Conservation (phyloP, 1,140 invertebrate species). For the Myzus persicae region DNA sequence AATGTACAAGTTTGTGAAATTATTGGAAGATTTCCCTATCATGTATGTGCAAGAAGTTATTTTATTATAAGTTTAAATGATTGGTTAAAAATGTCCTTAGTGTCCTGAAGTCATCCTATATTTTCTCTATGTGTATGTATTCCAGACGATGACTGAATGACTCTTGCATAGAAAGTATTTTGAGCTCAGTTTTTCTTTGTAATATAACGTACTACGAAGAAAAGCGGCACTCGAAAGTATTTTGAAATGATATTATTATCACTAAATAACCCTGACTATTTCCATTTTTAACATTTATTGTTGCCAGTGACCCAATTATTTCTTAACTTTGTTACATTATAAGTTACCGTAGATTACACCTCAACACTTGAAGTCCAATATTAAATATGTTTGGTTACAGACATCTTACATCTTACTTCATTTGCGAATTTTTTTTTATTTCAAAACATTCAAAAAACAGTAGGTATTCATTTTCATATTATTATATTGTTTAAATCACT, state of each 20-base stretch:
- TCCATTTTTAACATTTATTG: background rate
- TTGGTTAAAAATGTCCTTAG: too few species aligned
- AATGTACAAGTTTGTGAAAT: background rate
- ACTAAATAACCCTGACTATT: background rate
- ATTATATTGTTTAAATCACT: conserved; percentile 21
- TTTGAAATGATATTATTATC: background rate
- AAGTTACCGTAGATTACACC: background rate
- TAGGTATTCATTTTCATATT: conserved; percentile 29
- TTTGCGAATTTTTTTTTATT: background rate
- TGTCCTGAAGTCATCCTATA: background rate
- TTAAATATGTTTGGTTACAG: background rate
- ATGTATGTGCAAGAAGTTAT: background rate
- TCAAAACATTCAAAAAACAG: background rate
- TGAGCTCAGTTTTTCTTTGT: too few species aligned
- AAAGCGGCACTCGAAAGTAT: too few species aligned
- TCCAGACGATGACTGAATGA: background rate
- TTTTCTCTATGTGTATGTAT: background rate
- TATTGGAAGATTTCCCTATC: background rate
- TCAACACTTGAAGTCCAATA: background rate
- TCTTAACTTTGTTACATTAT: background rate
- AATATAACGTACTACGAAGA: too few species aligned
- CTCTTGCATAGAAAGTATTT: background rate
- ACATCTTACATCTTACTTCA: too few species aligned
- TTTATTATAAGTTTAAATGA: background rate
- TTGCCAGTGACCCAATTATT: background rate